Conservation (phyloP, 2,888 invertebrate genomes). For the Harpalus rufipes region DNA sequence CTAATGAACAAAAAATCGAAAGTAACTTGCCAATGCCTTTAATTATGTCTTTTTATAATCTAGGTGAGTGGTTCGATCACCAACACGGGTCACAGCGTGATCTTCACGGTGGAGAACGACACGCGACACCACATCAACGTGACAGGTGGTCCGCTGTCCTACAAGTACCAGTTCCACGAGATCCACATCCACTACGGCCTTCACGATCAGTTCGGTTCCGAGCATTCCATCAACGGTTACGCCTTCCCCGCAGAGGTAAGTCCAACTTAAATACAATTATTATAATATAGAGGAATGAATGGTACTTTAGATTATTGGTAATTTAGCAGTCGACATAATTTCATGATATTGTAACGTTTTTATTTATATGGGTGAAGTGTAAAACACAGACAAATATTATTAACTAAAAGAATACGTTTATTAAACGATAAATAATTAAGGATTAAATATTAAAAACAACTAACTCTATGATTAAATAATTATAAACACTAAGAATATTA, state of each 20-base stretch:
- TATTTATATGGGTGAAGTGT: too few species aligned
- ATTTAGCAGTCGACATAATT: too few species aligned
- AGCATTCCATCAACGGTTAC: conserved; percentile 97
- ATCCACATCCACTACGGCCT: conserved; percentile 96
- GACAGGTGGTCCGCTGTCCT: conserved; percentile 96
- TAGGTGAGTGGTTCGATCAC: conserved; percentile 94
- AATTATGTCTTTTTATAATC: conserved; percentile 68
- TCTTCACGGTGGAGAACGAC: conserved; percentile 93
- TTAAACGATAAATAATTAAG: too few species aligned
- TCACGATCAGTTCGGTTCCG: conserved; percentile 95
- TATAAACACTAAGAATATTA: too few species aligned
- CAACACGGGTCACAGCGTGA: conserved; percentile 97
- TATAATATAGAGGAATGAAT: background rate
- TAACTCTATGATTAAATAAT: too few species aligned
- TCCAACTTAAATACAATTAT: conserved; percentile 61
- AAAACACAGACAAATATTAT: too few species aligned
- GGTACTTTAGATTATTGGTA: too few species aligned
- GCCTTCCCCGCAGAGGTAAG: conserved; percentile 98
- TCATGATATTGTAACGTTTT: too few species aligned
- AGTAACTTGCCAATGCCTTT: too few species aligned
- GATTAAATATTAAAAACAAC: too few species aligned
- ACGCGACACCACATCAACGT: conserved; percentile 93
- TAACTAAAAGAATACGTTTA: too few species aligned
- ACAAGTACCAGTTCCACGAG: conserved; percentile 96
- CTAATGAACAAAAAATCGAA: too few species aligned